Conservation (phyloP, 1,140 invertebrate genomes). For the Venustaconcha ellipsiformis region DNA sequence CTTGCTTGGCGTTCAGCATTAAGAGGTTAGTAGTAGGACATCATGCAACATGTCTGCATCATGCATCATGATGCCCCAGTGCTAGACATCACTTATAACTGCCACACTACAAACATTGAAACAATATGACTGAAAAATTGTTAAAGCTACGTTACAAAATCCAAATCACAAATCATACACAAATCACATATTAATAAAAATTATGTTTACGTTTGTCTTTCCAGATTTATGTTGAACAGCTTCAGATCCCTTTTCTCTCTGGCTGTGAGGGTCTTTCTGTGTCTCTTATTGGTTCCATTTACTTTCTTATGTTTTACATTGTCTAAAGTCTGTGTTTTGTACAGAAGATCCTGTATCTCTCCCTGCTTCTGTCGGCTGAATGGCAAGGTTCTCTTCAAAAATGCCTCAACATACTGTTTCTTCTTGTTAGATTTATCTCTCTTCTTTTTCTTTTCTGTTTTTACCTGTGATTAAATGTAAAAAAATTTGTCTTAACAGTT, state of each 20-base stretch:
- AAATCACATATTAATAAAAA: too few relatives aligned
- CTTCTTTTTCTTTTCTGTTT: constrained; percentile 5
- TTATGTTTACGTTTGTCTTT: constrained; percentile 33
- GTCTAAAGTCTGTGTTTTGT: constrained; percentile 10
- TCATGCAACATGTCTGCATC: background rate
- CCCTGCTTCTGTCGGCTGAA: background rate
- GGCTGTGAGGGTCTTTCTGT: constrained; percentile 27
- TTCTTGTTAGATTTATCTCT: background rate
- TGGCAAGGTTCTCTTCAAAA: constrained; percentile 15
- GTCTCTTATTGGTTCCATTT: background rate
- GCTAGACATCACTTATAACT: too few relatives aligned
- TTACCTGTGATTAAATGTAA: too few relatives aligned
- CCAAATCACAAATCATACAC: background rate
- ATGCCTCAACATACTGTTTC: background rate
- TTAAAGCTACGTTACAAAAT: too few relatives aligned
- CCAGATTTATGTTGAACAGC: constrained; percentile 34
- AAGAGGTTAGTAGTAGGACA: too few relatives aligned
- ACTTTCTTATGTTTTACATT: constrained; percentile 12
- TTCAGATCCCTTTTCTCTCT: constrained; percentile 34
- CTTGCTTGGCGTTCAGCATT: too few relatives aligned
- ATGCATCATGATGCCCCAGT: too few relatives aligned
- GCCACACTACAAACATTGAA: too few relatives aligned
- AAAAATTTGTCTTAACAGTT: too few relatives aligned
- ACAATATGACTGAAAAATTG: too few relatives aligned
- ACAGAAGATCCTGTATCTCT: constrained; percentile 4